phyloP scores from a whole-genome alignment of 2,888 invertebrate genomes.

The Tenthredo amoena region DNA sequence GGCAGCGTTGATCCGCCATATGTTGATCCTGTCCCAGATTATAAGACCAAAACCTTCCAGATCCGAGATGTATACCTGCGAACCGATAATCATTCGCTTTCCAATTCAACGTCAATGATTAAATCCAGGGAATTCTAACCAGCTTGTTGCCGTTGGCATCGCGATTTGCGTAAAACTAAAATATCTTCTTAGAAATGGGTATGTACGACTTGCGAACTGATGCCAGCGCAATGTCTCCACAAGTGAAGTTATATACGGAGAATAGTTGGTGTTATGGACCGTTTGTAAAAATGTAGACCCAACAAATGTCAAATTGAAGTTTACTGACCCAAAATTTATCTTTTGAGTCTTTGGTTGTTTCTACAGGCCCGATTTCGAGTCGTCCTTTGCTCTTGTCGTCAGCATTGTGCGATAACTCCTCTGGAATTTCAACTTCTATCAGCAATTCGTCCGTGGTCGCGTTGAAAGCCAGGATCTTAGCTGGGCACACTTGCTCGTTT shows the following conservation, averaged over 20 bases:
- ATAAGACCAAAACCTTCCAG: slow-evolving; percentile 61
- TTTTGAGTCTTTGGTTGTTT: slow-evolving; percentile 57
- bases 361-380: slow-evolving; percentile 65
- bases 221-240: too few species aligned
- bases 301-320: neutral
- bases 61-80: slow-evolving; percentile 64
- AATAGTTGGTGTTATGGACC: too few species aligned
- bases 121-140: neutral
- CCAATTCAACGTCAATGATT: neutral
- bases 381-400: slow-evolving; percentile 55
- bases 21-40: slow-evolving; percentile 56
- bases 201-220: too few species aligned
- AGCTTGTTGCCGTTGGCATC: neutral
- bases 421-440: slow-evolving; percentile 61
- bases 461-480: slow-evolving; percentile 87
- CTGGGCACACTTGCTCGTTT: slow-evolving; percentile 82
- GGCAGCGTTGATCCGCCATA: slow-evolving; percentile 60
- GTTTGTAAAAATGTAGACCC: too few species aligned
- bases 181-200: too few species aligned
- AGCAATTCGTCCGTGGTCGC: slow-evolving; percentile 78
- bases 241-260: too few species aligned
- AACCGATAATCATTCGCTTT: neutral
- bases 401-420: slow-evolving; percentile 57
- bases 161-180: neutral
- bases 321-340: slow-evolving; percentile 60